These are phyloP conservation scores for Cryptotermes secundus DNA, from an alignment of 1,140 invertebrate genomes.

Conservation along the genomic window DNA sequence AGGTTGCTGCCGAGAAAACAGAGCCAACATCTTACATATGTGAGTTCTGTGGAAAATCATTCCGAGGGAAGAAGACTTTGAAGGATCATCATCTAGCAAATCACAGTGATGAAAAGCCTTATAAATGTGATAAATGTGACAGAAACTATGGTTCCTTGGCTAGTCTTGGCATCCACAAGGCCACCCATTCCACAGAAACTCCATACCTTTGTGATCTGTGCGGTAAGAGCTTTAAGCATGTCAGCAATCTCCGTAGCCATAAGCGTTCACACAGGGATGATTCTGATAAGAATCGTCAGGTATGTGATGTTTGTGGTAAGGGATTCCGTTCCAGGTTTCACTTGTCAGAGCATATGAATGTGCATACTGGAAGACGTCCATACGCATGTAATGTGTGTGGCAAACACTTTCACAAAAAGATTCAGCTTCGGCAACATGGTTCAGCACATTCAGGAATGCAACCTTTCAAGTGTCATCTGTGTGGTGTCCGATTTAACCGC, in stretches of 20 bases:
- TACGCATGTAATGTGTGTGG: conserved; percentile 50
- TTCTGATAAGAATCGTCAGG: conserved; percentile 40
- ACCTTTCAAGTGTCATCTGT: conserved; percentile 55
- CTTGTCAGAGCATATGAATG: conserved; percentile 46
- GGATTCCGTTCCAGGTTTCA: conserved; percentile 44
- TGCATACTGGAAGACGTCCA: conserved; percentile 48
- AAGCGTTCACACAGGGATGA: conserved; percentile 47
- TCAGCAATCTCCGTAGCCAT: conserved; percentile 49
- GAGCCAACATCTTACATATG: conserved; percentile 40
- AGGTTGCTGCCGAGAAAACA: background rate
- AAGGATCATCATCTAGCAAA: conserved; percentile 43
- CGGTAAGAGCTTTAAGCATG: conserved; percentile 55
- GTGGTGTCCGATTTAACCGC: conserved; percentile 54
- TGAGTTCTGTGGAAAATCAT: conserved; percentile 44
- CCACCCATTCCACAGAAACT: conserved; percentile 40
- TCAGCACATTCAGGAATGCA: conserved; percentile 55
- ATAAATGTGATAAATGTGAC: conserved; percentile 44
- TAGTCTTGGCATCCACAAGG: conserved; percentile 47
- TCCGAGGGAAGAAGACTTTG: conserved; percentile 41
- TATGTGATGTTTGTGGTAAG: conserved; percentile 24
- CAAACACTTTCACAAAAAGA: conserved; percentile 49
- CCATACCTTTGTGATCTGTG: conserved; percentile 53
- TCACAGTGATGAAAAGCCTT: conserved; percentile 41
- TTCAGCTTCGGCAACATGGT: conserved; percentile 47
- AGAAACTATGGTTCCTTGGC: conserved; percentile 45